Evolutionary conservation across 2,113 vertebrate species (phyloP), one percentile per base, ranked within the genome.

Genomic region (Puffinus mauretanicus): DNA sequence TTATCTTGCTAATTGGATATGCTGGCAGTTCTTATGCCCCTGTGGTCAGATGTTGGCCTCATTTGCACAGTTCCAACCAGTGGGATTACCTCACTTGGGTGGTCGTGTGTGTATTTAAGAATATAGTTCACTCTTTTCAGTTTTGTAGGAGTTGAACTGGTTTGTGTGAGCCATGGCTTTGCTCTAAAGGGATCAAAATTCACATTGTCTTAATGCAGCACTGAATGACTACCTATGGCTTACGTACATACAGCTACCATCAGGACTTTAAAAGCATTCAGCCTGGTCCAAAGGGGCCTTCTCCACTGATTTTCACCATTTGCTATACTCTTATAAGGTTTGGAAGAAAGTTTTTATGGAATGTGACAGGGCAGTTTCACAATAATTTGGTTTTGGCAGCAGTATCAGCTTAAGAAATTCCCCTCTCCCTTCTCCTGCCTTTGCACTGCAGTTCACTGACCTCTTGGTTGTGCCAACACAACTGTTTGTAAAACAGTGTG

Each of bases 1-100:
- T 94, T 93, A 91, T 93, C 89, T 82, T 88, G 34, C 71, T 97
- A 97, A 96, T 90, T 96, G 93, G 93, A 73, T 90, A 83, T 78
- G 64, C 84, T 95, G 93, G 90, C 79, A 88, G 89, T 44, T 71
- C 64, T 88, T 94, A 67, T 14, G 62, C 84, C 75, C 55, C 82
- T 95, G 55, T 55, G 75, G 94, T 96, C 89, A 95, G 89, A 93
- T 36, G 42, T 75, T 93, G 81, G 71, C 84, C 84, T 93, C 67
- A 75, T 95, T 96, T 93, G 71, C n/a, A 82, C 58, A 34, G 70
- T 69, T 95, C 54, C 64, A 86, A 36, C 66, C n/a, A 54, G n/a
- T 32, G 32, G 93, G 84, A 90, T 94, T 94, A 94, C 62, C 4
- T 34, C 85, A 77, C 90, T 91, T 90, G 96, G 93, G 91, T 95